phyloP scores from a whole-genome alignment of 2,113 vertebrate species.

The Enhydra lutris region DNA sequence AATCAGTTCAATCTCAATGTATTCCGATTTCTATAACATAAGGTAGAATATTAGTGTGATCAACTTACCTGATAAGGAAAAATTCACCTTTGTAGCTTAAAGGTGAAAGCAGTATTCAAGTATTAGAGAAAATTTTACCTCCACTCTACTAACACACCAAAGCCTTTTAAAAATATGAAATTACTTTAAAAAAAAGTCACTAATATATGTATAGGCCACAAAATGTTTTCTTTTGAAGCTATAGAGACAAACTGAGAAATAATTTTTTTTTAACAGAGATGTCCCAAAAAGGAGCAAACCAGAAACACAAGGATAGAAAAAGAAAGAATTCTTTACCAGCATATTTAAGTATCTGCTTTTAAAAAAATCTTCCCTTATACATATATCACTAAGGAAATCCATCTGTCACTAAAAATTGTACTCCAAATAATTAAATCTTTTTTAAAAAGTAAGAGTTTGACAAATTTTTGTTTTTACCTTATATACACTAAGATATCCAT shows the following conservation, averaged over 20 bases:
- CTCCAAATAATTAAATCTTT: background rate
- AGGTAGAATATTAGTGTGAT: background rate
- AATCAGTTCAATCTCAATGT: conserved; percentile 18
- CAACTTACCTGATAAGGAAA: conserved; percentile 60
- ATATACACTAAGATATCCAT: background rate
- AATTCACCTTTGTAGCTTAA: conserved; percentile 58
- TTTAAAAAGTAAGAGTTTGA: conserved; percentile 15
- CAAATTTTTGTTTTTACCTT: background rate
- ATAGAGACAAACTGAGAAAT: conserved; percentile 32
- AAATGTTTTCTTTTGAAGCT: background rate
- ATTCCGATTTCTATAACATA: conserved; percentile 2
- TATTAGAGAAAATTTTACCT: background rate
- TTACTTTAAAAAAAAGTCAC: background rate
- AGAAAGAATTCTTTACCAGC: background rate
- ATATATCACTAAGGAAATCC: conserved; percentile 39
- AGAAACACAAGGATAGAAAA: conserved; percentile 30
- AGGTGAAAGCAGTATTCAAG: conserved; percentile 29
- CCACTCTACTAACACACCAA: background rate
- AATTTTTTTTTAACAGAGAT: conserved; percentile 23
- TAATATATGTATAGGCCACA: background rate
- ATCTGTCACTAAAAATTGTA: background rate
- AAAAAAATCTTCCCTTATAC: background rate
- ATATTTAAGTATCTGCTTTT: conserved; percentile 4
- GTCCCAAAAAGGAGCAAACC: conserved; percentile 25
- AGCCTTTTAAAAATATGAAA: conserved; percentile 23